Percentiles rank a stretch among this genome's conserved stretches.
phyloP scores from a whole-genome alignment of 2,797 vertebrate species.

The Monodelphis domestica region DNA sequence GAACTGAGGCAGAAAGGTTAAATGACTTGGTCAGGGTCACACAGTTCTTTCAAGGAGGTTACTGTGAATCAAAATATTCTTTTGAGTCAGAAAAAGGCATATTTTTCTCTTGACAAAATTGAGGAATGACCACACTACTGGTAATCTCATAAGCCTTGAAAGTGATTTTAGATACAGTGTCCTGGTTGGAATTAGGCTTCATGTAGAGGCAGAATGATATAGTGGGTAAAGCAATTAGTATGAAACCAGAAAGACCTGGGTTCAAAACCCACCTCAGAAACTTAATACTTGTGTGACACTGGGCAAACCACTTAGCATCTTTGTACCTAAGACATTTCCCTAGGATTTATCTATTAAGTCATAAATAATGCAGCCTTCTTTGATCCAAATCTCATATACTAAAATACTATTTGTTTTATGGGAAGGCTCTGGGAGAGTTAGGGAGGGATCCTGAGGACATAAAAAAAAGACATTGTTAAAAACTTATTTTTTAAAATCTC shows the following conservation, averaged over 20 bases:
- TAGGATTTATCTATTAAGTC: neutral
- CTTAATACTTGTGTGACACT: neutral
- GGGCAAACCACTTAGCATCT: neutral
- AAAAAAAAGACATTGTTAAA: neutral
- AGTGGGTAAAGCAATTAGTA: neutral
- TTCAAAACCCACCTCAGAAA: neutral
- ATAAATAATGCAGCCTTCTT: neutral
- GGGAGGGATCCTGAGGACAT: neutral
- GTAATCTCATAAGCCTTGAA: neutral
- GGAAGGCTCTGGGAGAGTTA: neutral
- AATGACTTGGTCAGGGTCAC: neutral
- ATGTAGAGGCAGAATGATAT: neutral
- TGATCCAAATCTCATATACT: neutral
- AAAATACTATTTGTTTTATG: neutral
- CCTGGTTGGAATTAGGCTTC: neutral
- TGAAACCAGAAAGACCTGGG: neutral
- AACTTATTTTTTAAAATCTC: neutral
- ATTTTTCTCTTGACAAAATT: neutral
- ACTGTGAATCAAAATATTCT: neutral
- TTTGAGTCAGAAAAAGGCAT: neutral
- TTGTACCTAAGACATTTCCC: neutral
- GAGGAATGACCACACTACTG: neutral
- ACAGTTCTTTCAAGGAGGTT: neutral
- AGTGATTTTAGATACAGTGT: neutral
- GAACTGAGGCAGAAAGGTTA: neutral